These are phyloP conservation scores for Seira sanloemensis DNA, from an alignment of 2,888 invertebrate genomes.

Conservation along the genomic window DNA sequence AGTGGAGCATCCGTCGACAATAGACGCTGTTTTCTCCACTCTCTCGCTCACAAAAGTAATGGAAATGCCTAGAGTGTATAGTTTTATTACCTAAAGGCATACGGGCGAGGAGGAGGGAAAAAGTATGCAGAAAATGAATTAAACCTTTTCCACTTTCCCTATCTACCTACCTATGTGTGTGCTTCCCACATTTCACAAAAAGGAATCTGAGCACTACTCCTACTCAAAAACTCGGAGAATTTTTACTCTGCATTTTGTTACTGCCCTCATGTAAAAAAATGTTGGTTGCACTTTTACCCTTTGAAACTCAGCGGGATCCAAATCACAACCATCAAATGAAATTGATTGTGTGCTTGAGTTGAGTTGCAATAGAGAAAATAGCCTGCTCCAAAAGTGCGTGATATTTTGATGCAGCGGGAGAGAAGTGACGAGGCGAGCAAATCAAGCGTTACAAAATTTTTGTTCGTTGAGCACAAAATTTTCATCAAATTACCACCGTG, in stretches of 20 bases:
- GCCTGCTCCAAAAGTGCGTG: too few species aligned
- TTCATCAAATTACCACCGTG: constrained; percentile 40
- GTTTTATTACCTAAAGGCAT: neutral
- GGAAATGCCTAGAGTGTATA: neutral
- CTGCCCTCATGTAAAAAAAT: too few species aligned
- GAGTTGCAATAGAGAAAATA: neutral
- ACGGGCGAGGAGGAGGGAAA: neutral
- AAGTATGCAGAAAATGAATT: constrained; percentile 33
- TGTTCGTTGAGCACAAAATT: constrained; percentile 35
- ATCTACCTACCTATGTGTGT: neutral
- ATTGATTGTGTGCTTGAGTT: neutral
- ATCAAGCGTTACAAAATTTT: constrained; percentile 40
- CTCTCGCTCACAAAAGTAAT: neutral
- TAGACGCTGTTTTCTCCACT: neutral
- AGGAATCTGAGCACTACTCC: neutral
- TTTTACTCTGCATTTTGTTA: too few species aligned
- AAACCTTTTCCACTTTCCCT: neutral
- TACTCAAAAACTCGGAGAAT: neutral
- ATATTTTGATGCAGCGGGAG: neutral
- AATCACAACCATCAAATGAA: neutral
- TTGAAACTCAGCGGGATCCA: neutral
- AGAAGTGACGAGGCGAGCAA: constrained; percentile 13
- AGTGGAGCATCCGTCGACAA: neutral
- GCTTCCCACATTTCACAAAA: neutral
- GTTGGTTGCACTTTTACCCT: constrained; percentile 42